Percentiles rank a stretch among this genome's conserved stretches.
Conservation (phyloP, 2,888 invertebrate species). For the Trimorus sp. region DNA sequence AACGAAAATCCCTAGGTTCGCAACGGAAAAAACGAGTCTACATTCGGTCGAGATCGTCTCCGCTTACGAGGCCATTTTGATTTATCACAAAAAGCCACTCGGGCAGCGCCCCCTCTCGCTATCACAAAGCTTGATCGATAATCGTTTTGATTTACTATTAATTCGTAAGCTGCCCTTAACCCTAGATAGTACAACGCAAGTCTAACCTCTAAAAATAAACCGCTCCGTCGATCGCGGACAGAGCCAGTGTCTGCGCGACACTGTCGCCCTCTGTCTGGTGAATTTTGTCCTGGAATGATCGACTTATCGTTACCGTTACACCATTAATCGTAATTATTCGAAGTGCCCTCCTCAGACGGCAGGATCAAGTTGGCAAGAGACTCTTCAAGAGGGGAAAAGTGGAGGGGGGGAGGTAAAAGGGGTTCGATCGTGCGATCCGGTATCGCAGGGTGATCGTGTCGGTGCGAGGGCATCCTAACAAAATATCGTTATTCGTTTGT, state of each 20-base stretch:
- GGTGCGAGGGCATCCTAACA: constrained; percentile 42
- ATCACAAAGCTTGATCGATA: constrained; percentile 54
- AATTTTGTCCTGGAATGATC: constrained; percentile 55
- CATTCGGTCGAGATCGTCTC: constrained; percentile 30
- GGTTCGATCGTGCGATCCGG: constrained; percentile 30
- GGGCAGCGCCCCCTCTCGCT: constrained; percentile 22
- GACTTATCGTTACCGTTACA: constrained; percentile 29
- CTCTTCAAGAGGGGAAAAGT: constrained; percentile 34
- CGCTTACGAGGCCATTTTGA: constrained; percentile 52
- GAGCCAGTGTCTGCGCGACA: background rate
- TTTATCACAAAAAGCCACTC: constrained; percentile 46
- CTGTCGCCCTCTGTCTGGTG: constrained; percentile 32
- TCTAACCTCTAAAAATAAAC: constrained; percentile 43
- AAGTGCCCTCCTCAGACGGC: constrained; percentile 48
- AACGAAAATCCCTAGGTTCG: too few species aligned
- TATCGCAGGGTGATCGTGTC: constrained; percentile 29
- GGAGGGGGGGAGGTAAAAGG: constrained; percentile 13
- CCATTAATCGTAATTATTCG: constrained; percentile 35
- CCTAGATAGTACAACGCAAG: constrained; percentile 39
- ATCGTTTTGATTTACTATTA: constrained; percentile 51
- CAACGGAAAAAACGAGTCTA: background rate
- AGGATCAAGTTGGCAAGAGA: constrained; percentile 49
- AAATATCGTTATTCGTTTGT: constrained; percentile 57
- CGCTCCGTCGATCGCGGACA: constrained; percentile 14
- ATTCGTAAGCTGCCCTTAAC: constrained; percentile 42